A percentile compares a stretch with the other conserved stretches of the same genome.
phyloP scores from a whole-genome alignment of 1,140 invertebrate species.

The Daktulosphaira vitifoliae region DNA sequence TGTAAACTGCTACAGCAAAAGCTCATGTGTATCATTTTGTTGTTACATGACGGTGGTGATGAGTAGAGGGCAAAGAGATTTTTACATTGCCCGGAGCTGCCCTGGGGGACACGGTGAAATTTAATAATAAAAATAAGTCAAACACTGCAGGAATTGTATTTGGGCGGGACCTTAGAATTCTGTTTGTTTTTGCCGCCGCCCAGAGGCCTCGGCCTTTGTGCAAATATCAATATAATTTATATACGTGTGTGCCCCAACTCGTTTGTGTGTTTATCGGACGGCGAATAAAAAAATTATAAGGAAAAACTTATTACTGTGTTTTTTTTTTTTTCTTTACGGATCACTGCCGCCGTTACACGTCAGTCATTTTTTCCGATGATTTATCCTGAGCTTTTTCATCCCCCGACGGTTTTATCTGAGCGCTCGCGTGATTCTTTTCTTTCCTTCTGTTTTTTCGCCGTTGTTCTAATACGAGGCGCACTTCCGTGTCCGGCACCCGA shows the following conservation, averaged over 20 bases:
- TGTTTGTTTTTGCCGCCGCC: conserved; percentile 22
- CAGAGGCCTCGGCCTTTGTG: conserved; percentile 21
- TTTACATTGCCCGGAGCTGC: not conserved
- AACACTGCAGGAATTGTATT: conserved; percentile 30
- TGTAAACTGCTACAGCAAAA: too few species aligned
- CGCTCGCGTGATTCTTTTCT: not conserved
- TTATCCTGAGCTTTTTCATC: too few species aligned
- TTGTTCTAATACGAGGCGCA: not conserved
- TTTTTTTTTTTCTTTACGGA: conserved; percentile 24
- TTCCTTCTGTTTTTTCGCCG: too few species aligned
- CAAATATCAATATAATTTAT: conserved; percentile 23
- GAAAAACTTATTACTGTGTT: not conserved
- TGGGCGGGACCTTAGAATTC: conserved; percentile 17
- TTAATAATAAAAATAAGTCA: conserved; percentile 34
- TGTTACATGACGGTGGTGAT: conserved; percentile 5
- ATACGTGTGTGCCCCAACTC: not conserved
- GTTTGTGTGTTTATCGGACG: conserved; percentile 9
- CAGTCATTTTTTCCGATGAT: too few species aligned
- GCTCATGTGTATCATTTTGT: too few species aligned
- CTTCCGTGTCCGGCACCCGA: not conserved
- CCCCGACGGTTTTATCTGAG: not conserved
- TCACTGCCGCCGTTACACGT: conserved; percentile 13
- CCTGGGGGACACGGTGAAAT: conserved; percentile 12
- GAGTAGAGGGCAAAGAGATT: not conserved
- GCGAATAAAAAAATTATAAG: conserved; percentile 21